A percentile compares a stretch with the other conserved stretches of the same genome.
phyloP scores from a whole-genome alignment of 2,797 vertebrate genomes.

The Chloroceryle amazona region DNA sequence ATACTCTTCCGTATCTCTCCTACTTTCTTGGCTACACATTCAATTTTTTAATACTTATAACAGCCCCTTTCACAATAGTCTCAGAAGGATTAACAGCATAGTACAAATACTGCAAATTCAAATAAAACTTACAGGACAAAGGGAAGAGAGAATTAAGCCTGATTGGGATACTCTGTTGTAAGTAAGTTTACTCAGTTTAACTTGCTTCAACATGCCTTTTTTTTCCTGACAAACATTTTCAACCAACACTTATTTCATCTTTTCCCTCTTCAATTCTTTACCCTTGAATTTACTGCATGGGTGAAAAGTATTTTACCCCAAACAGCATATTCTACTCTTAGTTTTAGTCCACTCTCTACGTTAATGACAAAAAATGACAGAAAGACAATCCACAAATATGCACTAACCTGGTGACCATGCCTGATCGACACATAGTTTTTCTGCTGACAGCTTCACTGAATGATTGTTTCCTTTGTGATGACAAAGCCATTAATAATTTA shows the following conservation, averaged over 20 bases:
- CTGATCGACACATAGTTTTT: conserved; percentile 61
- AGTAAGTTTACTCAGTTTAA: neutral
- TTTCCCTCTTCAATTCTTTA: neutral
- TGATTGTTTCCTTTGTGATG: conserved; percentile 41
- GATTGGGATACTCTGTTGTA: neutral
- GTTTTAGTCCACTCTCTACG: neutral
- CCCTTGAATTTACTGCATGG: neutral
- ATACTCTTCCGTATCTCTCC: neutral
- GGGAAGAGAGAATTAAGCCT: neutral
- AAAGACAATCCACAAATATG: neutral
- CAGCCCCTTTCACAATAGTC: conserved; percentile 25
- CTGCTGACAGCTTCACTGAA: neutral
- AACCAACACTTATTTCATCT: neutral
- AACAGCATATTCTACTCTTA: neutral
- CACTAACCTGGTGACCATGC: conserved; percentile 62
- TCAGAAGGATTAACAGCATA: neutral
- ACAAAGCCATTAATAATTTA: conserved; percentile 67
- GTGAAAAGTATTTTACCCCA: neutral
- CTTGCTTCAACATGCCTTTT: neutral
- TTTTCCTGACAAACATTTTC: neutral
- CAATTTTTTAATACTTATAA: conserved; percentile 18
- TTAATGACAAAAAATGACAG: neutral
- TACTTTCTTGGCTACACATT: neutral
- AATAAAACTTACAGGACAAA: neutral
- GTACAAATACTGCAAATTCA: neutral